A percentile compares a stretch with the other conserved stretches of the same genome.
Evolutionary conservation across 2,113 vertebrate species (phyloP).

Genomic region (Larimichthys crocea): DNA sequence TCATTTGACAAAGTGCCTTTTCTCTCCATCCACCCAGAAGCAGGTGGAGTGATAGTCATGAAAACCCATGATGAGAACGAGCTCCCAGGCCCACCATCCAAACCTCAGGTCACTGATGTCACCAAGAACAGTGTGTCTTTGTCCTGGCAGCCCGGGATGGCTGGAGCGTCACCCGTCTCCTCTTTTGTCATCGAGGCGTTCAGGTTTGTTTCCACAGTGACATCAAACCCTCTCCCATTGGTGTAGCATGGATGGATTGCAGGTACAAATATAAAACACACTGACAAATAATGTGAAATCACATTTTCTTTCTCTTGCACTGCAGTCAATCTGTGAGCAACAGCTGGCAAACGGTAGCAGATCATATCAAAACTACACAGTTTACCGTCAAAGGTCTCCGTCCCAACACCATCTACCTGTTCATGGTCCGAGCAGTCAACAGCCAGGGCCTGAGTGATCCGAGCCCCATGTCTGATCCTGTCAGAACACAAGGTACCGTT

Average conservation of each 20-base stretch:
- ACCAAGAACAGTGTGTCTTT: conserved; percentile 97
- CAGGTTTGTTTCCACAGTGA: conserved; percentile 85
- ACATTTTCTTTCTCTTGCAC: conserved; percentile 2
- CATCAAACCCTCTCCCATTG: background rate
- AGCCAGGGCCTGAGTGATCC: conserved; percentile 96
- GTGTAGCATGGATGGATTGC: background rate
- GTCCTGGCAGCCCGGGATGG: conserved; percentile 93
- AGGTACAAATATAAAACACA: background rate
- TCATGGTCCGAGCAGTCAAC: conserved; percentile 98
- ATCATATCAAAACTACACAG: conserved; percentile 93
- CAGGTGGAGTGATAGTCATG: conserved; percentile 85
- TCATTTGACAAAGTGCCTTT: background rate
- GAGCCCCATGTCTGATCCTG: conserved; percentile 96
- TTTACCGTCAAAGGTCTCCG: conserved; percentile 92
- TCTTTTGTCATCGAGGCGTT: conserved; percentile 98
- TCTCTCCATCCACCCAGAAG: conserved; percentile 83
- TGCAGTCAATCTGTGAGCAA: conserved; percentile 98
- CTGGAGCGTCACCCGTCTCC: conserved; percentile 89
- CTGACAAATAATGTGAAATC: background rate
- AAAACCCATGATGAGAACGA: conserved; percentile 92
- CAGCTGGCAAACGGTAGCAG: conserved; percentile 98
- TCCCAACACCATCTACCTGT: conserved; percentile 98
- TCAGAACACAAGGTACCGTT: conserved; percentile 94
- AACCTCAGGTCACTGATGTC: conserved; percentile 98
- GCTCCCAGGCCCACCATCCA: conserved; percentile 95